These are phyloP conservation scores for Neopelma chrysocephalum DNA, from an alignment of 2,797 vertebrate species.

Conservation along the genomic window DNA sequence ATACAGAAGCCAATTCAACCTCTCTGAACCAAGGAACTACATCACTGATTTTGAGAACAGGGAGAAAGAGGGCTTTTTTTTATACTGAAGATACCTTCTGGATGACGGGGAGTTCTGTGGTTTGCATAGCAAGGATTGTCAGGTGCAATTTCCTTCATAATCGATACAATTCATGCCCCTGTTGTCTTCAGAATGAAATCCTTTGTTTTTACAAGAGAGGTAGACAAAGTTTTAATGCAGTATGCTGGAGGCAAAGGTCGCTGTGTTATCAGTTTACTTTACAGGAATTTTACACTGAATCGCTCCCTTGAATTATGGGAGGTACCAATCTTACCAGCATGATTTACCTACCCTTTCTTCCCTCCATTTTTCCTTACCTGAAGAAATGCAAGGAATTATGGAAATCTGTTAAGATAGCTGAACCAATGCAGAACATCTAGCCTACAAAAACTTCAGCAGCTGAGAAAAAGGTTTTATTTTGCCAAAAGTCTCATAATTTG, in stretches of 20 bases:
- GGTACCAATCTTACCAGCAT: not conserved
- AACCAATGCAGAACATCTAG: not conserved
- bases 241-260: not conserved
- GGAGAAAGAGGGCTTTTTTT: not conserved
- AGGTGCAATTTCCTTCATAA: not conserved
- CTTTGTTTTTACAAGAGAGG: not conserved
- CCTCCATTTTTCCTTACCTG: not conserved
- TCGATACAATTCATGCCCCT: not conserved
- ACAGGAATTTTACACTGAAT: not conserved
- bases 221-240: not conserved
- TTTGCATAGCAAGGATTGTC: not conserved
- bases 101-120: not conserved
- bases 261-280: not conserved
- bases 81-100: not conserved
- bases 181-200: not conserved
- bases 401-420: not conserved
- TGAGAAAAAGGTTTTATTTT: not conserved
- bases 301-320: not conserved
- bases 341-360: not conserved
- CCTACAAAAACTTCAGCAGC: not conserved
- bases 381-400: not conserved
- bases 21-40: not conserved
- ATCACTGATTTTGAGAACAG: not conserved
- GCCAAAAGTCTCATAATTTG: not conserved
- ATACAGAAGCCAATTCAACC: not conserved